Evolutionary conservation across 2,113 vertebrate species (phyloP).

Genomic region (Marmota flaviventris): DNA sequence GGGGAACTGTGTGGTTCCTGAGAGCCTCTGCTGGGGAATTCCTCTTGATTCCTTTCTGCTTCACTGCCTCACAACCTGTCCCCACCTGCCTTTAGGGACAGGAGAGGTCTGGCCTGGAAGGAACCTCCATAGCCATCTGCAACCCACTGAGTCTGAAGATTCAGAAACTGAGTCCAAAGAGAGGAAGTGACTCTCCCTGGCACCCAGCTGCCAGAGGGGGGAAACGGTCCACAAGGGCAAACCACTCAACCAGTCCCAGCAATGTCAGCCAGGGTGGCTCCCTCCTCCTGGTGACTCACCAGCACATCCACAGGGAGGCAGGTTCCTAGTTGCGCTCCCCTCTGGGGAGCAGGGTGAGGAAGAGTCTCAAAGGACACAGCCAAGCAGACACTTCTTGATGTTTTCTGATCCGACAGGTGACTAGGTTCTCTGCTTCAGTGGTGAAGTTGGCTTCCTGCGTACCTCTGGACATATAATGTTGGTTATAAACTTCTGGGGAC

Average conservation of each 20-base stretch:
- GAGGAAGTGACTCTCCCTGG: slow-evolving; percentile 15
- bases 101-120: slow-evolving; percentile 33
- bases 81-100: slow-evolving; percentile 10
- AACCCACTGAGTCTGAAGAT: neutral
- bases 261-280: neutral
- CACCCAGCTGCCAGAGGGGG: slow-evolving; percentile 14
- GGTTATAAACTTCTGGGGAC: neutral
- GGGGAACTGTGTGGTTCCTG: slow-evolving; percentile 64
- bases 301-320: neutral
- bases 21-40: slow-evolving; percentile 53
- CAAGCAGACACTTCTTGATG: neutral
- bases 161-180: slow-evolving; percentile 68
- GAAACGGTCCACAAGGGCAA: neutral
- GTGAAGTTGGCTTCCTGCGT: neutral
- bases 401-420: slow-evolving; percentile 45
- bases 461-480: neutral
- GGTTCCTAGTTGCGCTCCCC: neutral
- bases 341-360: neutral
- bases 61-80: slow-evolving; percentile 14
- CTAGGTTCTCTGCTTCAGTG: neutral
- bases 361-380: neutral
- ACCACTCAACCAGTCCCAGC: neutral
- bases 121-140: slow-evolving; percentile 24
- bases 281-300: neutral
- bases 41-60: slow-evolving; percentile 47